These are phyloP conservation scores for Listronotus oregonensis DNA, from an alignment of 1,140 invertebrate species.

Conservation along the genomic window DNA sequence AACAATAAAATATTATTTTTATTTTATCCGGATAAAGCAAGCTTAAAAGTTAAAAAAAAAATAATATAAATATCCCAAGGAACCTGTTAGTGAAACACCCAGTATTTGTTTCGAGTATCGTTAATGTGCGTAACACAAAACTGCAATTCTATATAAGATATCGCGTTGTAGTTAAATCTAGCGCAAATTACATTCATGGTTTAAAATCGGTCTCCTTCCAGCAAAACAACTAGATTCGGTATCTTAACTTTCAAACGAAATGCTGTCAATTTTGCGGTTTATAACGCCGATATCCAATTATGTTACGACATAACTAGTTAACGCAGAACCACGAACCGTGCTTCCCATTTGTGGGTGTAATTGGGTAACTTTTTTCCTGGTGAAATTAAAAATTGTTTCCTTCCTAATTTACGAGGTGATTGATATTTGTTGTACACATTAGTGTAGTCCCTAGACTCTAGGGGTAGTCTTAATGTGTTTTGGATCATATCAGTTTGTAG, in stretches of 20 bases:
- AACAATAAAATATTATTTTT: no score
- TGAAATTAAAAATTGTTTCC: neutral
- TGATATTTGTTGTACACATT: no score
- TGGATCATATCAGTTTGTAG: no score
- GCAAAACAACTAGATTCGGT: conserved; percentile 13
- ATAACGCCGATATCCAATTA: conserved; percentile 10
- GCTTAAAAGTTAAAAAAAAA: no score
- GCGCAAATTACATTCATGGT: conserved; percentile 2
- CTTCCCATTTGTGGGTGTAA: conserved; percentile 15
- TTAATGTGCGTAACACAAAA: conserved; percentile 1
- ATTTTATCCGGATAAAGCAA: no score
- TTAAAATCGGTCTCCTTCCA: neutral
- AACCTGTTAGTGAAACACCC: neutral
- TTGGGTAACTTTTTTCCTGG: conserved; percentile 18
- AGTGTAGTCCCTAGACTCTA: no score
- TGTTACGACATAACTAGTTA: conserved; percentile 14
- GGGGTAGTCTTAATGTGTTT: no score
- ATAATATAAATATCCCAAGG: no score
- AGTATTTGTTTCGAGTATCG: neutral
- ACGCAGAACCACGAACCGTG: conserved; percentile 12
- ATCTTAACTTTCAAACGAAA: conserved; percentile 8
- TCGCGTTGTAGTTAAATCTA: neutral
- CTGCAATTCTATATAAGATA: neutral
- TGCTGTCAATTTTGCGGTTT: neutral
- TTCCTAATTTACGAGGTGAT: no score